Conservation (phyloP, 1,140 invertebrate genomes). For the Meteorus sp. region DNA sequence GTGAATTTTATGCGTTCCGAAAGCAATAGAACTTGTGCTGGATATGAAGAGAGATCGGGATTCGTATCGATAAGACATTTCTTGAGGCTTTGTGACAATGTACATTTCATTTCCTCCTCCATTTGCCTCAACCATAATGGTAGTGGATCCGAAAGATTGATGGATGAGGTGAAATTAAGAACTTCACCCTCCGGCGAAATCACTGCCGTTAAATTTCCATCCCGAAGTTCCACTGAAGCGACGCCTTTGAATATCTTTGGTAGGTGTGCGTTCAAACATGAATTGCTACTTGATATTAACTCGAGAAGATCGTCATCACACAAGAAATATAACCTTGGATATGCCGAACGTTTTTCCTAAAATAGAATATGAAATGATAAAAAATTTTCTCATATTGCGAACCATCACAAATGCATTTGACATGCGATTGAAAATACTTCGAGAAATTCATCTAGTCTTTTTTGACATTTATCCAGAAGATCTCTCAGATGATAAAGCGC, state of each 20-base stretch:
- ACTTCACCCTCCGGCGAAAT: conserved; percentile 83
- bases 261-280: conserved; percentile 88
- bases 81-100: conserved; percentile 44
- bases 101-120: conserved; percentile 45
- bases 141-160: conserved; percentile 61
- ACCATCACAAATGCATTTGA: conserved; percentile 14
- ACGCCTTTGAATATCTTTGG: conserved; percentile 96
- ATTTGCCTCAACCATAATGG: conserved; percentile 48
- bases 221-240: conserved; percentile 71
- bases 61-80: conserved; percentile 46
- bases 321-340: conserved; percentile 95
- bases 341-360: conserved; percentile 81
- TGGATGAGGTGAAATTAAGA: conserved; percentile 72
- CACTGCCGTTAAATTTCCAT: conserved; percentile 66
- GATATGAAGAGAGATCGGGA: conserved; percentile 48
- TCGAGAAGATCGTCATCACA: conserved; percentile 96
- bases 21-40: conserved; percentile 51
- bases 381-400: not conserved
- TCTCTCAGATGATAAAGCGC: conserved; percentile 82
- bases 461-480: conserved; percentile 88
- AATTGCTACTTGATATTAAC: conserved; percentile 79
- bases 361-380: conserved; percentile 54
- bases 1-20: conserved; percentile 52
- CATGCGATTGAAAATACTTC: conserved; percentile 72
- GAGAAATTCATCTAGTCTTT: conserved; percentile 92